phyloP scores from a whole-genome alignment of 2,888 invertebrate species.

The Amblyjoppa fuscipennis region DNA sequence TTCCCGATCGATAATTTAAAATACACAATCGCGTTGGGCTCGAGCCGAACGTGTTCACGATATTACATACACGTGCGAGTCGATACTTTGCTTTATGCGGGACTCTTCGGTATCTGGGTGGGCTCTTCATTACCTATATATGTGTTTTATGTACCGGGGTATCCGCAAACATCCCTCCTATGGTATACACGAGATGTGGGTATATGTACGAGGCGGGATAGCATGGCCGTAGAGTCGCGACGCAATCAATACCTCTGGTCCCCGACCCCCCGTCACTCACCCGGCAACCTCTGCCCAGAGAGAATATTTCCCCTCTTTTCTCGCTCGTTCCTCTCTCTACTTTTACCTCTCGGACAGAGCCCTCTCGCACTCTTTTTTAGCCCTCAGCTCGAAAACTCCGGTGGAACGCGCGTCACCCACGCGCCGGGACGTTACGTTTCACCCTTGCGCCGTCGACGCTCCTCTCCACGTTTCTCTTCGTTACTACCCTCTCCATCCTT shows the following conservation, averaged over 20 bases:
- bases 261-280: conserved; percentile 82
- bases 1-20: conserved; percentile 4
- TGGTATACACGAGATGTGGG: conserved; percentile 17
- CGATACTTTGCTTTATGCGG: conserved; percentile 5
- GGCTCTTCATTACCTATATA: conserved; percentile 42
- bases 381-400: conserved; percentile 56
- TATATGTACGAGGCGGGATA: conserved; percentile 56
- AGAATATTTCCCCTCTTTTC: conserved; percentile 76
- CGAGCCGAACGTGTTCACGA: too few species aligned
- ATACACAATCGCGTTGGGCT: neutral
- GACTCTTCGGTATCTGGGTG: conserved; percentile 5
- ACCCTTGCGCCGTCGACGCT: conserved; percentile 59
- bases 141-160: conserved; percentile 41
- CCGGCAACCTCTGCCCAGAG: conserved; percentile 74
- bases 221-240: conserved; percentile 77
- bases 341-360: conserved; percentile 58
- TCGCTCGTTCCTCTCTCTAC: conserved; percentile 54
- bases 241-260: conserved; percentile 82
- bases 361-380: conserved; percentile 64
- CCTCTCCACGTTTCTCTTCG: conserved; percentile 51
- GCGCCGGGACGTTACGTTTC: conserved; percentile 67
- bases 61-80: neutral
- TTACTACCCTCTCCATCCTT: conserved; percentile 49
- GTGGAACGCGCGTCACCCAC: conserved; percentile 70
- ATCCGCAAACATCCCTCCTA: conserved; percentile 29